These are phyloP conservation scores for Cheilosia soror DNA, from an alignment of 2,888 invertebrate species.

Conservation along the genomic window DNA sequence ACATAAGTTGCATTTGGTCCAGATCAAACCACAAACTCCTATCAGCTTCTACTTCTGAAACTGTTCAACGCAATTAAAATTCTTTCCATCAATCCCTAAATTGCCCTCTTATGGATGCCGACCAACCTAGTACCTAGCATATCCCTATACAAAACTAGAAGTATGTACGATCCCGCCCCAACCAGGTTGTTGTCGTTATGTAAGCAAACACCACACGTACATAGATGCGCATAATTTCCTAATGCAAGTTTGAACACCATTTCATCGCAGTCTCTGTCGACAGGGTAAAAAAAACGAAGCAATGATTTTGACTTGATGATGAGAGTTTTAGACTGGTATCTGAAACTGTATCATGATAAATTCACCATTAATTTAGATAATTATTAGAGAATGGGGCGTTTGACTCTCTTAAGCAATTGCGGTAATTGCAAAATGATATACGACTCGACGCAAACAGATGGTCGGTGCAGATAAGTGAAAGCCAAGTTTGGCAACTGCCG, in stretches of 20 bases:
- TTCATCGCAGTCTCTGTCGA: constrained; percentile 1
- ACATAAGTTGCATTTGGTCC: too few relatives aligned
- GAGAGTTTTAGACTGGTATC: constrained; percentile 8
- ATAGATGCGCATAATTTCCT: background rate
- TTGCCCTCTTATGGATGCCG: constrained; percentile 53
- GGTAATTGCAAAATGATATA: constrained; percentile 39
- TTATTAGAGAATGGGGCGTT: constrained; percentile 28
- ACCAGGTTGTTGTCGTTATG: constrained; percentile 15
- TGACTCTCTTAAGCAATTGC: constrained; percentile 23
- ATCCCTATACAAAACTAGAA: too few relatives aligned
- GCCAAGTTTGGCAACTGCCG: background rate
- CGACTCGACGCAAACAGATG: background rate
- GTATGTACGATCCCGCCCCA: too few relatives aligned
- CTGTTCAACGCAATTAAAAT: constrained; percentile 51
- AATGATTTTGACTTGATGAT: constrained; percentile 30
- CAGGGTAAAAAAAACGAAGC: background rate
- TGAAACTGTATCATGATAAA: constrained; percentile 12
- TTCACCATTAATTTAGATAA: constrained; percentile 37
- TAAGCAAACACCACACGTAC: background rate
- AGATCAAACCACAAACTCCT: background rate
- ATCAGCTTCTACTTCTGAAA: constrained; percentile 26
- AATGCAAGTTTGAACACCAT: constrained; percentile 45
- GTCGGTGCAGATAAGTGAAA: constrained; percentile 7
- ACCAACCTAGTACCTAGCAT: too few relatives aligned
- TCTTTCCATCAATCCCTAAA: constrained; percentile 29